Percentiles rank a stretch among this genome's conserved stretches.
These are phyloP conservation scores for Nettapus auritus DNA, from an alignment of 2,113 vertebrate genomes.

Conservation along the genomic window DNA sequence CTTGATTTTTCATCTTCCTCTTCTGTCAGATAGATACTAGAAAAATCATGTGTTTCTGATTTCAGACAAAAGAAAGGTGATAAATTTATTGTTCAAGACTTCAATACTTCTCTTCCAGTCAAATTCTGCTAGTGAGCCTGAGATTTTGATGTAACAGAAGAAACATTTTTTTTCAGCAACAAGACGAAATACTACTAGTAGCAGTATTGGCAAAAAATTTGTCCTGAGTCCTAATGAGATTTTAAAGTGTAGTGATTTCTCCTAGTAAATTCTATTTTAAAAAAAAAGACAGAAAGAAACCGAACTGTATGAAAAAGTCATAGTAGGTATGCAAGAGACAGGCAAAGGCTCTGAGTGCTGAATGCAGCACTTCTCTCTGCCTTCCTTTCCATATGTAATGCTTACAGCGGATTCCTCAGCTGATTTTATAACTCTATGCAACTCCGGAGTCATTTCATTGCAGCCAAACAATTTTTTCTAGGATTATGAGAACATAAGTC, in stretches of 20 bases:
- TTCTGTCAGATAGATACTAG: background rate
- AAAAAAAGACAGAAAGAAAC: background rate
- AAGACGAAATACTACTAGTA: background rate
- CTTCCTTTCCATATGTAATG: background rate
- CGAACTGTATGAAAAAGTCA: background rate
- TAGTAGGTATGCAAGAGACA: background rate
- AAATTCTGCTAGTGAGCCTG: background rate
- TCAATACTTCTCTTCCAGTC: background rate
- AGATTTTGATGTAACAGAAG: background rate
- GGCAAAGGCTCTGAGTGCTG: background rate
- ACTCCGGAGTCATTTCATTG: slow-evolving; percentile 1
- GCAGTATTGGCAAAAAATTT: background rate
- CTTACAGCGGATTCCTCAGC: background rate
- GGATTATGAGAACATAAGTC: slow-evolving; percentile 2
- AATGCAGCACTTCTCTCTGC: background rate
- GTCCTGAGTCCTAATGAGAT: background rate
- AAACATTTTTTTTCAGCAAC: background rate
- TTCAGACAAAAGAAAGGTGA: background rate
- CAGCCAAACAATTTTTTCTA: slow-evolving; percentile 26
- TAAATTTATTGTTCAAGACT: background rate
- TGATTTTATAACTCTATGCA: background rate
- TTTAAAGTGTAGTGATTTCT: background rate
- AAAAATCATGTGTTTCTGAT: background rate
- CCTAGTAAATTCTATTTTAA: background rate
- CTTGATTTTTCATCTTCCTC: background rate